phyloP scores from a whole-genome alignment of 2,888 invertebrate genomes.

The Aphrophora alni region DNA sequence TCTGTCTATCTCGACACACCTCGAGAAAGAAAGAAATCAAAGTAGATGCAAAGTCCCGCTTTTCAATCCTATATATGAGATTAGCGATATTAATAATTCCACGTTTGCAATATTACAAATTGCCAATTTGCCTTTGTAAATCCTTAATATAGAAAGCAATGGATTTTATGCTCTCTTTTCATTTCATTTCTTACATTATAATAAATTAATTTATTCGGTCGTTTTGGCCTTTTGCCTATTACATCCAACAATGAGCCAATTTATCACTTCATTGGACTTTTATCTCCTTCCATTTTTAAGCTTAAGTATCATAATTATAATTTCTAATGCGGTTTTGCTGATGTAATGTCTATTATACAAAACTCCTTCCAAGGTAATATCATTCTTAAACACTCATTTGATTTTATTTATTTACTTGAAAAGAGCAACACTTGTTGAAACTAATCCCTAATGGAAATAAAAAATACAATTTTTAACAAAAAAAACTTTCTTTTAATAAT shows the following conservation, averaged over 20 bases:
- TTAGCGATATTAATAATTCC: conserved; percentile 1
- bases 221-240: background rate
- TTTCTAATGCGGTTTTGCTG: no score
- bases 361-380: no score
- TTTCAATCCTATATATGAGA: background rate
- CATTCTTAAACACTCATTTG: no score
- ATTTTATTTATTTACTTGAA: no score
- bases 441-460: no score
- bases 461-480: no score
- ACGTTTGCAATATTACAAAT: background rate
- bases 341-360: no score
- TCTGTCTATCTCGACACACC: background rate
- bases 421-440: no score
- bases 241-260: background rate
- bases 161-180: background rate
- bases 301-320: no score
- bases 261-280: background rate
- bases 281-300: no score
- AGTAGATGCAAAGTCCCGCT: background rate
- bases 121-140: conserved; percentile 7
- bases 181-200: background rate
- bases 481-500: no score
- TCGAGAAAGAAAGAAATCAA: background rate
- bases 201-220: background rate
- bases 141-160: background rate